Evolutionary conservation across 1,140 invertebrate species (phyloP), one percentile per base, ranked within the genome.

Genomic region (Trichonephila inaurata): DNA sequence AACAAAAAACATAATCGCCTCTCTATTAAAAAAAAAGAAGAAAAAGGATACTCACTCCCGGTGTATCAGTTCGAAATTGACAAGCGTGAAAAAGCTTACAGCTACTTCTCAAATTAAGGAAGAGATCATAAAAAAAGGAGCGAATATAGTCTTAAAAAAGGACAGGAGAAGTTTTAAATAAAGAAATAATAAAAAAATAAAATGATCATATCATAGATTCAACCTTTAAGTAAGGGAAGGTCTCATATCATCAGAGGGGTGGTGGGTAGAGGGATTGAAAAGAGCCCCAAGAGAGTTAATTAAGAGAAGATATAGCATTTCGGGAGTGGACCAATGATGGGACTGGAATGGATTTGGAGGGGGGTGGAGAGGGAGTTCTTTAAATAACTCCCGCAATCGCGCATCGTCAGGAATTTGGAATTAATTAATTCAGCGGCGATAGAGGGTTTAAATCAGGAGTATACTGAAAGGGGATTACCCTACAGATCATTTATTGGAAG

Each of bases 291-390:
- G 90, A 85, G 81, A 92, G 90, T 92, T 92, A 92, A 92, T 92
- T 92, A 92, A 92, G 90, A 92, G 90, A 66, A 85, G 90, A 92
- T 92, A 92, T 92, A 92, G 90, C 90, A 85, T 92, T 92, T 83
- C 90, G 40, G 12, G 40, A 60, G 81, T 58, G n/a, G n/a, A 69
- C 89, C 72, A 82, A 61, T 91, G 72, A 91, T 91, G 82, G 90
- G 40, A 40, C 61, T 92, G 16, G 82, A 85, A 87, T 33, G 64
- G 28, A 33, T 12, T 64, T 16, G 87, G 33, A 24, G 64, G 33
- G 87, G 33, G 85, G 24, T n/a, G 64, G 64, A 33, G 18, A 19
- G 14, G 81, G 81, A 51, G 72, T 28, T 85, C 60, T 92, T 92
- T 60, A 92, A 92, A 92, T 92, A 92, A 92, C 90, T 85, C 90